Evolutionary conservation across 2,888 invertebrate genomes (phyloP).

Genomic region (Gnatocerus cornutus): DNA sequence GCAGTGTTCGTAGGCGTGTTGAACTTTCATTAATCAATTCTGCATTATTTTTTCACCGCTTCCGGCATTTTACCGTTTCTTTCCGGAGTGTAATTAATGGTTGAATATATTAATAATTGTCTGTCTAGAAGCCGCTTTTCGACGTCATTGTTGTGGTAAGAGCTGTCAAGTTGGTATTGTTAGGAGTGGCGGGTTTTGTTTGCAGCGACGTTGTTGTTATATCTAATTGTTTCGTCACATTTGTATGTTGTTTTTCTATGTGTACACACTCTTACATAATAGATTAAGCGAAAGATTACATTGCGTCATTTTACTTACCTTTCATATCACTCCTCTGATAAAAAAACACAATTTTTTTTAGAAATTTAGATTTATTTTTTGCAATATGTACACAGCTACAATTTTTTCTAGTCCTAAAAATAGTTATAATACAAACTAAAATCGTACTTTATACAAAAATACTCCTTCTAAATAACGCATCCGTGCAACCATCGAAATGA

Average conservation of each 20-base stretch:
- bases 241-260: too few species aligned
- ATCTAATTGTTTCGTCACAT: too few species aligned
- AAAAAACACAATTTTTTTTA: too few species aligned
- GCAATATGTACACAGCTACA: conserved; percentile 5
- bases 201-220: background rate
- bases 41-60: background rate
- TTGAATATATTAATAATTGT: conserved; percentile 8
- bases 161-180: conserved; percentile 1
- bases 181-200: background rate
- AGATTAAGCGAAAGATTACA: too few species aligned
- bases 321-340: too few species aligned
- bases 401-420: background rate
- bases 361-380: too few species aligned
- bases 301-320: too few species aligned
- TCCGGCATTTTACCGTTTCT: background rate
- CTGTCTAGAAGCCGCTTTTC: conserved; percentile 5
- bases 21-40: conserved; percentile 12
- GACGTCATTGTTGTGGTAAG: background rate
- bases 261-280: too few species aligned
- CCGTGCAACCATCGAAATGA: background rate
- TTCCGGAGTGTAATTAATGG: conserved; percentile 2
- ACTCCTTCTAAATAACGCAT: conserved; percentile 9
- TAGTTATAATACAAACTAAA: conserved; percentile 2
- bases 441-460: conserved; percentile 20
- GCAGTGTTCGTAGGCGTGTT: conserved; percentile 1